Base-by-base conservation (phyloP, 64 coral and sea anemone genomes). In the Orbicella faveolata region DNA sequence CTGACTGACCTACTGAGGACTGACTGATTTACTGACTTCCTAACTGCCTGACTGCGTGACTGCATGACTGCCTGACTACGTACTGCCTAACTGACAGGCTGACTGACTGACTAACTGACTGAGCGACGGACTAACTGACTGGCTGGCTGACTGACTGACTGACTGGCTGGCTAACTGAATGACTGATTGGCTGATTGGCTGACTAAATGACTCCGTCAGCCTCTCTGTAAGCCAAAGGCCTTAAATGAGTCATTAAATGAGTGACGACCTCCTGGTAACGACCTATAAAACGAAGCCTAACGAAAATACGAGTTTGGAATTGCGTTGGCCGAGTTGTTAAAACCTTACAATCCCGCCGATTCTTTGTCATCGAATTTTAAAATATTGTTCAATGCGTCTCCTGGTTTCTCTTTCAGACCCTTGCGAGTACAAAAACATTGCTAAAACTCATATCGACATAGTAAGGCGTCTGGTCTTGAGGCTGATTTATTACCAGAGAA, bases 381-480 rank as follows among this genome's bases (percentile, higher is more conserved):
- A 82, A 48, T 4, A 21, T 82, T 30, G n/a, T 19, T 81, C 19
- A 44, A 18, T 82, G 17, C 14, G 16, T 55, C 18, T 82, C 6
- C 37, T 44, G 51, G 15, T 64, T 17, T 86, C 77, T 75, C 52
- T 18, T 75, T 23, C 44, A 97, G 95, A 97, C 79, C 95, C 95
- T 20, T 97, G 95, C 34, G 95, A 97, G 74, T 93, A 94, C 61
- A 93, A 91, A 78, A 97, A 93, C 59, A 82, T 97, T 63, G 92
- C 89, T 3, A 54, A 64, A 11, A 65, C 23, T 6, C 90, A 98
- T 34, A 39, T 91, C 6, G 63, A 59, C 4, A 79, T 91, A 44
- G 92, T 79, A 2, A 67, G 63, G 34, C 53, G 84, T 18, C 85
- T 88, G 68, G 36, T 87, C 3, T 14, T 30, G 25, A 70, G 89